A percentile compares a stretch with the other conserved stretches of the same genome.
These are phyloP conservation scores for Cygnus atratus DNA, from an alignment of 2,113 vertebrate genomes.

Conservation along the genomic window DNA sequence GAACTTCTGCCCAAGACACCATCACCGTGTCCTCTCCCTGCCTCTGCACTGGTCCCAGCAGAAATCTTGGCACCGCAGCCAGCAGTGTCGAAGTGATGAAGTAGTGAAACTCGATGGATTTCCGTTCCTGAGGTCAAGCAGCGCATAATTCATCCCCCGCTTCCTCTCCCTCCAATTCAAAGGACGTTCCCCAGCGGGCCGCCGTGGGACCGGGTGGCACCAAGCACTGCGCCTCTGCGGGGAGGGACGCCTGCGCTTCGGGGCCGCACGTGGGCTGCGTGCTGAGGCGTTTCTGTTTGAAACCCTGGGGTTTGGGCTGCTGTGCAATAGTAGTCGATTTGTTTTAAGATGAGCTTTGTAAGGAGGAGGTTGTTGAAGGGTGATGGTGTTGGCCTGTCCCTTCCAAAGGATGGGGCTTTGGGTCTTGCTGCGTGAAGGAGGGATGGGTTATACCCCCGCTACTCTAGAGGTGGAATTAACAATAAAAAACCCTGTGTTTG, in stretches of 20 bases:
- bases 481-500: background rate
- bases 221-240: background rate
- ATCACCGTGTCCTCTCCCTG: background rate
- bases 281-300: background rate
- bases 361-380: background rate
- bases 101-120: background rate
- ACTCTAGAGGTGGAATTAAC: background rate
- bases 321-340: background rate
- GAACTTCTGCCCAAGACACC: background rate
- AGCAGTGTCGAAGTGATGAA: background rate
- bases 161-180: background rate
- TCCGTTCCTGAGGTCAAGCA: background rate
- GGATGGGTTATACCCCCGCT: background rate
- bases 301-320: background rate
- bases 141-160: background rate
- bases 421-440: background rate
- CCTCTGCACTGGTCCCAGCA: background rate
- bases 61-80: fast-evolving
- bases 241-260: fast-evolving
- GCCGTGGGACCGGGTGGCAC: background rate
- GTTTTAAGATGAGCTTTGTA: background rate
- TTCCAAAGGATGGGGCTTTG: background rate
- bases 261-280: background rate
- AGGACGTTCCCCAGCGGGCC: fast-evolving
- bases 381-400: background rate